phyloP scores from a whole-genome alignment of 2,113 vertebrate genomes.

The Meleagris gallopavo region DNA sequence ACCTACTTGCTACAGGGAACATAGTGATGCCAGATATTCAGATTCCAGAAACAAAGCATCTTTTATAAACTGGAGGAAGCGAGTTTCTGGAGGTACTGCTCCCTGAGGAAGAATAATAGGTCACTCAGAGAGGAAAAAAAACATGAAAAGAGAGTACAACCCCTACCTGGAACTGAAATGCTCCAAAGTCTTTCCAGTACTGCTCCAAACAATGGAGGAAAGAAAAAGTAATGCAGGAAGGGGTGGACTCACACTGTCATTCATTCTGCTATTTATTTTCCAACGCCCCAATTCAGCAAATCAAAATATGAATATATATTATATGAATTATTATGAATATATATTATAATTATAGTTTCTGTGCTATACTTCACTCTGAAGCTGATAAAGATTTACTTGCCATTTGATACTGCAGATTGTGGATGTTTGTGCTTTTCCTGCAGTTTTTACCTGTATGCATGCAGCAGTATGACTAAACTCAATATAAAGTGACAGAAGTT shows the following conservation, averaged over 20 bases:
- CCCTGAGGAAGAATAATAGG: rapidly evolving
- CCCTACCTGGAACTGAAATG: rapidly evolving
- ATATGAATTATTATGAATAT: too few relatives aligned
- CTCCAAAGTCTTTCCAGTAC: rapidly evolving
- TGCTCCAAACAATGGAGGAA: too few relatives aligned
- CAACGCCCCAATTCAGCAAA: not conserved
- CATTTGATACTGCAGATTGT: not conserved
- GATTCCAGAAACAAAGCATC: not conserved
- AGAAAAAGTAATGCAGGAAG: not conserved
- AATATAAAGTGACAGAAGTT: not conserved
- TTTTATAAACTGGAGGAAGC: not conserved
- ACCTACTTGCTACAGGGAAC: not conserved
- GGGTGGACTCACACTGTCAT: not conserved
- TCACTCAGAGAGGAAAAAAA: not conserved
- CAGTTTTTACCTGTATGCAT: not conserved
- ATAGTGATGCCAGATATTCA: not conserved
- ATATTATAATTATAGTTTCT: not conserved
- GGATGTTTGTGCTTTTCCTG: not conserved
- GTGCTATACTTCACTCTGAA: not conserved
- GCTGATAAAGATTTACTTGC: not conserved
- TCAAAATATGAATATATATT: not conserved
- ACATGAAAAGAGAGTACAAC: rapidly evolving
- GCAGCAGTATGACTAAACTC: not conserved
- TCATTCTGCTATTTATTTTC: not conserved
- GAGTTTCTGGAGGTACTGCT: not conserved